Evolutionary conservation across 2,888 invertebrate species (phyloP), one percentile per base, ranked within the genome.

Genomic region (Ichneumoninae sp.): DNA sequence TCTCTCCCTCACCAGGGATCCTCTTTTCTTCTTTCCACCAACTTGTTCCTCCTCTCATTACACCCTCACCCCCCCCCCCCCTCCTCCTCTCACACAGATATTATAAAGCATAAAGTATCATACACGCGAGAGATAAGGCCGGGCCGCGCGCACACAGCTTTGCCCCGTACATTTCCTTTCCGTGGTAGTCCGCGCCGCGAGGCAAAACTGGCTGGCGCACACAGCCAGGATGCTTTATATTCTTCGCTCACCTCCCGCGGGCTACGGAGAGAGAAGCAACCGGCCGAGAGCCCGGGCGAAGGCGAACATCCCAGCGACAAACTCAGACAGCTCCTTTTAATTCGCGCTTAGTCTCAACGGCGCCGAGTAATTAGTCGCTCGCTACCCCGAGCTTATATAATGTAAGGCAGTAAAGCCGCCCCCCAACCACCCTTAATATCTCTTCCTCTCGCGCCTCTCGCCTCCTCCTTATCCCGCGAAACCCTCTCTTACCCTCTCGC

Each of bases 321-420:
- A 90, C 89, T 88, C 90, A 86, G 88, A 89, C 90, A 88, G 90
- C 89, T 88, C 89, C 91, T 92, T 92, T 93, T 93, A 92, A 93
- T 92, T 91, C 92, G 89, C 92, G 91, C 91, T 92, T 91, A 92
- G 91, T 91, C 91, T 90, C 91, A 92, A 90, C 91, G 91, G 90
- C 91, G 92, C 91, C 92, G 91, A 91, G 92, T 93, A 93, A 93
- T 93, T 93, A 93, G 92, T 93, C 90, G 91, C 90, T 84, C 85
- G 81, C 79, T 83, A 84, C 87, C 81, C 70, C 63, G 74, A 86
- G 83, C 85, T 88, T 84, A 85, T 87, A 87, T 85, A 86, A 87
- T 86, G 85, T 86, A 87, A 88, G 85, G 85, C 86, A 85, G 83
- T 87, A 85, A 86, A 86, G 82, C 81, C 73, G 57, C 75, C 63